These are phyloP conservation scores for Hyles lineata DNA, from an alignment of 2,888 invertebrate species.

Conservation along the genomic window DNA sequence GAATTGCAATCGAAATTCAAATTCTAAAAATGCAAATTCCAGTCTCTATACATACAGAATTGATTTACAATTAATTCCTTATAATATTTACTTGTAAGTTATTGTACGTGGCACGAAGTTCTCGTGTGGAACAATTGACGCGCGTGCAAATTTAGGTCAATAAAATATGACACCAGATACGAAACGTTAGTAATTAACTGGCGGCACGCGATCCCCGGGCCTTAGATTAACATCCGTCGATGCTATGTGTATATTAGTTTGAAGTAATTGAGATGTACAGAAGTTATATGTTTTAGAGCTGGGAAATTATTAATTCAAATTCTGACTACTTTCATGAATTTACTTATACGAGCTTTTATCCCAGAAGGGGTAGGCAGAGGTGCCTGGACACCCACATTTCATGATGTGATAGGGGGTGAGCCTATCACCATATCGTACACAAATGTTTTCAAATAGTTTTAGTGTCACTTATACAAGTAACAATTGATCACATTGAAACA, in stretches of 20 bases:
- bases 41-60: neutral
- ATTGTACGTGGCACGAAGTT: neutral
- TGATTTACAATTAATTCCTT: neutral
- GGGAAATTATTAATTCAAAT: no score
- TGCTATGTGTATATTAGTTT: neutral
- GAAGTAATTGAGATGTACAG: neutral
- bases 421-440: no score
- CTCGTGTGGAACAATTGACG: conserved; percentile 16
- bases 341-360: no score
- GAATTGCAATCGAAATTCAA: no score
- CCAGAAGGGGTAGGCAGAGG: no score
- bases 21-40: neutral
- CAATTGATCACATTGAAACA: no score
- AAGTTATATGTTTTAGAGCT: no score
- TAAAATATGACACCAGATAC: conserved; percentile 49
- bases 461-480: no score
- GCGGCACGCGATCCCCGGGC: conserved; percentile 42
- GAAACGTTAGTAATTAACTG: conserved; percentile 38
- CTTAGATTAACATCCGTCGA: neutral
- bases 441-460: no score
- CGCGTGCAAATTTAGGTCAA: conserved; percentile 52
- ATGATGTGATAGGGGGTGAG: no score
- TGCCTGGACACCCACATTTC: no score
- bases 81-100: neutral
- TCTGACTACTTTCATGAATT: no score